Evolutionary conservation across 2,113 vertebrate species (phyloP).

Genomic region (Pholis gunnellus): DNA sequence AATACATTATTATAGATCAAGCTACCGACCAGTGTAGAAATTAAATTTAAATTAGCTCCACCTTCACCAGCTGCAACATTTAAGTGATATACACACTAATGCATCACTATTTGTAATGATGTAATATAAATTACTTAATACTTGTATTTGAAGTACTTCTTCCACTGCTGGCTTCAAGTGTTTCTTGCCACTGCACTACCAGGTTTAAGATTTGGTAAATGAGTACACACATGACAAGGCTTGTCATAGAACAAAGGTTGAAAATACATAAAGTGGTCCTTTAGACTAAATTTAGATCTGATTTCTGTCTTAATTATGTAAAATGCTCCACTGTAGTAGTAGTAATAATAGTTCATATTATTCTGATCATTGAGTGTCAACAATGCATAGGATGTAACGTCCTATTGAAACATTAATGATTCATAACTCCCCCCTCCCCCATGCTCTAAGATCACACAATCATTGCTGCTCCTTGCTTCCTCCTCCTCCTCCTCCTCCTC

Average conservation of each 20-base stretch:
- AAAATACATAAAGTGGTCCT: not conserved
- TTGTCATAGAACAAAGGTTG: constrained; percentile 8
- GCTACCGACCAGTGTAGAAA: not conserved
- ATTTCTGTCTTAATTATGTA: not conserved
- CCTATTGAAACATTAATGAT: constrained; percentile 15
- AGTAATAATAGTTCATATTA: not conserved
- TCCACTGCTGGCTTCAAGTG: not conserved
- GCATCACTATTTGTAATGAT: not conserved
- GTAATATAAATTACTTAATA: not conserved
- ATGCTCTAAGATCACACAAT: constrained; percentile 8
- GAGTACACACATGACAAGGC: not conserved
- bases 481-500: constrained; percentile 35
- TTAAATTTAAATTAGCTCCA: not conserved
- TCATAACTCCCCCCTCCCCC: constrained; percentile 26
- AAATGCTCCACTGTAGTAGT: not conserved
- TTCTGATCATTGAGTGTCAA: not conserved
- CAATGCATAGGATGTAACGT: not conserved
- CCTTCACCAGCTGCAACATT: not conserved
- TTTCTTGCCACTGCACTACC: not conserved
- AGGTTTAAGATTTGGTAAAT: not conserved
- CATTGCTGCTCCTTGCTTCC: constrained; percentile 19
- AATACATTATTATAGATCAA: not conserved
- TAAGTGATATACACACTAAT: not conserved
- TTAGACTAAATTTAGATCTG: not conserved
- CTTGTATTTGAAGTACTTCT: not conserved